Base-by-base conservation (phyloP, 2,113 vertebrate genomes). In the Camelus bactrianus region DNA sequence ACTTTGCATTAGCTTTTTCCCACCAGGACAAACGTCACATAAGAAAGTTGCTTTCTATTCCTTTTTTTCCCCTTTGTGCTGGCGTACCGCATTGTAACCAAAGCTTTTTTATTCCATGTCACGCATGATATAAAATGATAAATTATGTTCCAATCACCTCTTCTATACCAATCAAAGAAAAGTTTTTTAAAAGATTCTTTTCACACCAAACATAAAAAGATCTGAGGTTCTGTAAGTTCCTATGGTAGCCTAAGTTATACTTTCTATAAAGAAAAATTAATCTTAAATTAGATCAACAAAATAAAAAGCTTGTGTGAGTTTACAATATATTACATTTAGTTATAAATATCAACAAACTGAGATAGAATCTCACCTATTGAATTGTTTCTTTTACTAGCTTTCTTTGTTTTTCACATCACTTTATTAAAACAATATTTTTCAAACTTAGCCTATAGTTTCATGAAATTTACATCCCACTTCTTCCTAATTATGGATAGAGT, bases 1-100 rank as follows among this genome's bases (percentile, higher is more conserved):
- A 83, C 64, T 97, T 93, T 91, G 20, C 15, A 14, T 77, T 86
- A 17, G 3, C 50, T 91, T 35, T 91, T 97, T 8, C 80, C 87
- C 48, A 89, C 38, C 46, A 88, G 75, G 67, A 75, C 20, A 89
- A 92, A 64, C 54, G 16, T 69, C 58, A 35, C 38, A 52, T 35
- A 64, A 90, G 42, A 82, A 86, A 94, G 17, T 81, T 91, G 15
- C 38, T 93, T 89, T 95, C 7, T 13, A 16, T 65, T 91, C 6
- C 14, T 11, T 76, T 77, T 48, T 1, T 26, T 16, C 14, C 5
- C 4, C 13, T 30, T 67, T 80, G 17, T 83, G 38, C 6, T 6
- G 67, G 6, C 30, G 7, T 24, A 50, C 15, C 50, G 1, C 38
- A 56, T 56, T 77, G 5, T 46, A 92, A 94, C 5, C 12, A 92